These are phyloP conservation scores for Rhopalosiphum nymphaeae DNA, from an alignment of 2,888 invertebrate genomes.

Conservation along the genomic window DNA sequence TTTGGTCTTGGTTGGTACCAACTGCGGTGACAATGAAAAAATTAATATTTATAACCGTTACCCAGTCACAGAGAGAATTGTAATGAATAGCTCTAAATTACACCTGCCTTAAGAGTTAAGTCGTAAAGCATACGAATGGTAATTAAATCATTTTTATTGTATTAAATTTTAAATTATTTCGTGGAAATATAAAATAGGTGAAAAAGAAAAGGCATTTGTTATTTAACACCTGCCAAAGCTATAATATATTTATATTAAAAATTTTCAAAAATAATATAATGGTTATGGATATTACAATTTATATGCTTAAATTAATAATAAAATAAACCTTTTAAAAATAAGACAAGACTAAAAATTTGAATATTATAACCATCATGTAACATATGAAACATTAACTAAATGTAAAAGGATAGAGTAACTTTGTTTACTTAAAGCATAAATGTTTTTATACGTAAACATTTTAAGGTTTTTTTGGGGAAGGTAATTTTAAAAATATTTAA, in stretches of 20 bases:
- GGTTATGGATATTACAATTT: background rate
- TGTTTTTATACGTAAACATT: background rate
- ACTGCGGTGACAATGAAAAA: background rate
- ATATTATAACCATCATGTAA: background rate
- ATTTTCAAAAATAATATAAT: background rate
- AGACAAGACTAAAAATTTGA: background rate
- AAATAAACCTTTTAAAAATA: background rate
- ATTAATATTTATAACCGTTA: background rate
- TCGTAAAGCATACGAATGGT: constrained; percentile 1
- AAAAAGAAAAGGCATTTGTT: background rate
- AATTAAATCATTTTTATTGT: constrained; percentile 34
- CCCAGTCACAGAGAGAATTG: background rate
- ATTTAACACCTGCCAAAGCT: background rate
- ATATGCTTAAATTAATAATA: background rate
- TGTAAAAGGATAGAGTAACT: background rate
- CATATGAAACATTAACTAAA: background rate
- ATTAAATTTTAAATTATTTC: background rate
- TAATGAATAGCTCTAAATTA: background rate
- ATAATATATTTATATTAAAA: background rate
- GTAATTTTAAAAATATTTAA: background rate
- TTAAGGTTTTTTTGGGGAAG: background rate
- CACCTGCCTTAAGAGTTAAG: constrained; percentile 29
- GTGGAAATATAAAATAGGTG: background rate
- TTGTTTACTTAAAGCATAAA: background rate
- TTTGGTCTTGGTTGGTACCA: background rate